Percentiles rank a stretch among this genome's conserved stretches.
These are phyloP conservation scores for Vombatus ursinus DNA, from an alignment of 2,113 vertebrate genomes.

Conservation along the genomic window DNA sequence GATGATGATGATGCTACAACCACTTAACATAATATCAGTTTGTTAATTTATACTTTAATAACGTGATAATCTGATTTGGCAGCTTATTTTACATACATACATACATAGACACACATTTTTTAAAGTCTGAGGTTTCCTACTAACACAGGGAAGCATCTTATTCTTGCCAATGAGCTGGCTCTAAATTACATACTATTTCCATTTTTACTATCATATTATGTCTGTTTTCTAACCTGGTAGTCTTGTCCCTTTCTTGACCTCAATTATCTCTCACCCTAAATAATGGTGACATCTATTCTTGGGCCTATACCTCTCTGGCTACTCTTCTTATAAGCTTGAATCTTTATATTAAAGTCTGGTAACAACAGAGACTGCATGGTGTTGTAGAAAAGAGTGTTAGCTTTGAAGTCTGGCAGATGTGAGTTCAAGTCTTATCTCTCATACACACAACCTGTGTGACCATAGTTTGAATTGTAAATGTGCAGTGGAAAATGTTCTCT, in stretches of 20 bases:
- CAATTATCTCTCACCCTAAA: not conserved
- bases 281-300: conserved; percentile 6
- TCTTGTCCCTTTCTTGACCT: conserved; percentile 8
- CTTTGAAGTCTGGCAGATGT: conserved; percentile 13
- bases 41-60: not conserved
- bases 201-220: not conserved
- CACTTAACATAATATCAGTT: not conserved
- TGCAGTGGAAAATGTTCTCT: not conserved
- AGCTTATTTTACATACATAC: not conserved
- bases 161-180: conserved; percentile 17
- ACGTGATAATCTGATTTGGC: not conserved
- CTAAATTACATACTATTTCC: conserved; percentile 18
- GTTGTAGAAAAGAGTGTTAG: not conserved
- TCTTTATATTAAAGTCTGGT: not conserved
- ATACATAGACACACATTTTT: not conserved
- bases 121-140: not conserved
- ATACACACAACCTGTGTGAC: not conserved
- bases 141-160: not conserved
- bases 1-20: not conserved
- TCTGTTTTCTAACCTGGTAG: not conserved
- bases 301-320: not conserved
- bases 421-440: not conserved
- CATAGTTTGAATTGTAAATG: not conserved
- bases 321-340: not conserved
- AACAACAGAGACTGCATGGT: not conserved